Conservation (phyloP, 2,888 invertebrate species). For the Latrodectus elegans region DNA sequence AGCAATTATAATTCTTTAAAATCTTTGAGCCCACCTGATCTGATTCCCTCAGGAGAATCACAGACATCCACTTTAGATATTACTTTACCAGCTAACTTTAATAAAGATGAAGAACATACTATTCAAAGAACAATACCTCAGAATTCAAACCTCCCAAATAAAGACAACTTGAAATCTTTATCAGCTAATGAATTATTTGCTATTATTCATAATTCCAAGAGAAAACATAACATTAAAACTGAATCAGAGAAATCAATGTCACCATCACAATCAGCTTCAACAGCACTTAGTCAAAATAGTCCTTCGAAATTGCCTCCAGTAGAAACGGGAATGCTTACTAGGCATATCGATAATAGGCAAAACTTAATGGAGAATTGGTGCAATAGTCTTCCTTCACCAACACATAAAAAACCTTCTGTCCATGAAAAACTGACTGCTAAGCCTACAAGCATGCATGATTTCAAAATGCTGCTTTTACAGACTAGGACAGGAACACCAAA, state of each 20-base stretch:
- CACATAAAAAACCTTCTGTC: constrained; percentile 65
- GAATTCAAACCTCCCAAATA: not conserved
- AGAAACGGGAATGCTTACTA: constrained; percentile 61
- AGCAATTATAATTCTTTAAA: not conserved
- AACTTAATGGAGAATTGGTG: constrained; percentile 59
- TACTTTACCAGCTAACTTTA: constrained; percentile 28
- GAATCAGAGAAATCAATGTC: constrained; percentile 71
- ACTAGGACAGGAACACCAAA: constrained; percentile 70
- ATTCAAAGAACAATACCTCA: not conserved
- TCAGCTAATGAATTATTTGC: constrained; percentile 72
- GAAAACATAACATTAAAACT: constrained; percentile 71
- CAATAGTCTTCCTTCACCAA: constrained; percentile 44
- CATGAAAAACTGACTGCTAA: constrained; percentile 75
- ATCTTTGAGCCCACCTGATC: constrained; percentile 51
- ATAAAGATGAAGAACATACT: too few relatives aligned
- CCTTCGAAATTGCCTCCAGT: constrained; percentile 39
- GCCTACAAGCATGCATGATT: constrained; percentile 87
- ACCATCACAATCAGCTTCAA: constrained; percentile 70
- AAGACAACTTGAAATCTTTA: constrained; percentile 54
- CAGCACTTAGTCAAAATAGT: constrained; percentile 34
- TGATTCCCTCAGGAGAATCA: constrained; percentile 56
- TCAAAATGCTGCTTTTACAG: constrained; percentile 81
- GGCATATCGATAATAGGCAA: constrained; percentile 6
- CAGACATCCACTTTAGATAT: constrained; percentile 61
- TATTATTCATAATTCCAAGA: constrained; percentile 72